phyloP scores from a whole-genome alignment of 2,113 vertebrate species.

The Plectropomus leopardus region DNA sequence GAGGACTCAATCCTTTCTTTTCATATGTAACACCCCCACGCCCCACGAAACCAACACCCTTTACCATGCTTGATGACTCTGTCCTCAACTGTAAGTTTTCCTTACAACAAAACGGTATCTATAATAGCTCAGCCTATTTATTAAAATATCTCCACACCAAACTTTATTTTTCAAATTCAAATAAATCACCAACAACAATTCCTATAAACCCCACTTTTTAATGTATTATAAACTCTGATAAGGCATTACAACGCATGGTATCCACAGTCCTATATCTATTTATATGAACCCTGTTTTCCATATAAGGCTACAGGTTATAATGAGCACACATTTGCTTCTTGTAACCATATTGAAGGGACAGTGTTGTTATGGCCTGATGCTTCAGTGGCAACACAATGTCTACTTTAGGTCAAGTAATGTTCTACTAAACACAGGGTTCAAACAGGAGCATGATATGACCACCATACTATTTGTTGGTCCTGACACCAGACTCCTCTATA shows the following conservation, averaged over 20 bases:
- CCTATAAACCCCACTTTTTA: not conserved
- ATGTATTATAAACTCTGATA: not conserved
- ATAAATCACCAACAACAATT: not conserved
- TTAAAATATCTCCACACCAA: too few species aligned
- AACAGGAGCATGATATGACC: not conserved
- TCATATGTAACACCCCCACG: too few species aligned
- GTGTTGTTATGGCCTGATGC: not conserved
- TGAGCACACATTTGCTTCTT: slow-evolving; percentile 3
- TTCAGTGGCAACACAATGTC: not conserved
- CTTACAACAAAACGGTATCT: not conserved
- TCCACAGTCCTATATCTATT: not conserved
- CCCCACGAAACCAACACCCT: too few species aligned
- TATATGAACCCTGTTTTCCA: not conserved
- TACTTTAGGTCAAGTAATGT: not conserved
- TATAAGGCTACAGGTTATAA: slow-evolving; percentile 1
- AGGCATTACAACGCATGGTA: slow-evolving; percentile 5
- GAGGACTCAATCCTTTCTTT: too few species aligned
- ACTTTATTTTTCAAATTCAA: not conserved
- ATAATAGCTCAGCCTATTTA: not conserved
- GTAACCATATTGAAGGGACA: not conserved
- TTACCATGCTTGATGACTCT: too few species aligned
- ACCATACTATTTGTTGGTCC: not conserved
- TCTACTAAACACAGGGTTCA: not conserved
- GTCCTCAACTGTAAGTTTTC: not conserved
- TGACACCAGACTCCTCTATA: slow-evolving; percentile 3